Evolutionary conservation across 2,113 vertebrate species (phyloP), one percentile per base, ranked within the genome.

Genomic region (Upupa epops): DNA sequence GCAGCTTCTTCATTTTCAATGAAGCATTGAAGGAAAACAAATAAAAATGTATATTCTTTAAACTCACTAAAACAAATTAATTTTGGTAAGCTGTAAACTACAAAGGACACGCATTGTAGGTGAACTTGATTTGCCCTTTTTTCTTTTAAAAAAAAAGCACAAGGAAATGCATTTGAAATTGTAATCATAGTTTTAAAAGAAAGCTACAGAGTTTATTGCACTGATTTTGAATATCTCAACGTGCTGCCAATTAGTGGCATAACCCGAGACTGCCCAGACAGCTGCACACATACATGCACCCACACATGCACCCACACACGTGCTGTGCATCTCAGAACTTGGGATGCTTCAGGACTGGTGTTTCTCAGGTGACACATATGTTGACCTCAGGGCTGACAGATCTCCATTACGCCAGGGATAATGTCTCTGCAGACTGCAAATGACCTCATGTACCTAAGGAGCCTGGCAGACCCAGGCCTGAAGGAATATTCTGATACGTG

Each of bases 61-160:
- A 91, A 83, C n/a, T 81, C 52, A 36, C 59, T 80, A 82, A 85
- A 63, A 91, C 82, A 66, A 94, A 95, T 92, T 61, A 70, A 69
- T 87, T 91, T 94, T 19, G 87, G 8, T 88, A 83, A 88, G 79
- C 55, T 56, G 10, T 26, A 87, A 90, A 79, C 58, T 77, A 37
- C 71, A 91, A 84, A 92, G 77, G 36, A 64, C n/a, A 21, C 7
- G 16, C 19, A 32, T 60, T 81, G 48, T 54, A 75, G 31, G 13
- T 79, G 81, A 86, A 94, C 74, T 85, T 58, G 11, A 29, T 75
- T 78, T 86, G 17, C 32, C 24, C 13, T 15, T 59, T 90, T 83
- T 82, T 36, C 66, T 79, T 73, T 11, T 17, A 32, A 49, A 68
- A 19, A 24, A 52, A 59, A 49, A 56, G 11, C 12, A 22, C 1